A percentile compares a stretch with the other conserved stretches of the same genome.
phyloP scores from a whole-genome alignment of 2,888 invertebrate genomes.

The Atethmia centrago region DNA sequence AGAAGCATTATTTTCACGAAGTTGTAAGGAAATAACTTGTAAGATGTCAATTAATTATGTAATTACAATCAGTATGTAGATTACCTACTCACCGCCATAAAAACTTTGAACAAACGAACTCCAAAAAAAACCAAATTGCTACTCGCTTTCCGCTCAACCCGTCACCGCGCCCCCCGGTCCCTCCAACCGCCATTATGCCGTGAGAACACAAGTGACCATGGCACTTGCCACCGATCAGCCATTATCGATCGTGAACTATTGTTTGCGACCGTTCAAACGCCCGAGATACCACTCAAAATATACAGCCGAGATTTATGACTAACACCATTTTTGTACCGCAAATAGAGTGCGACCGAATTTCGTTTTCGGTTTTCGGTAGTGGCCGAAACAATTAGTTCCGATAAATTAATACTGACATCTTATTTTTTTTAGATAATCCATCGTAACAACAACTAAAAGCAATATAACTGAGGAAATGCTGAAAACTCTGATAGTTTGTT shows the following conservation, averaged over 20 bases:
- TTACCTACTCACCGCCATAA: background rate
- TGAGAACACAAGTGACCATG: constrained; percentile 77
- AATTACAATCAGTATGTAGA: background rate
- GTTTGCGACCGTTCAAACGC: constrained; percentile 60
- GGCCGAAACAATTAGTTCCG: background rate
- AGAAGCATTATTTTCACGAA: too few relatives aligned
- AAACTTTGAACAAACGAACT: background rate
- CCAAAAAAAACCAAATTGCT: background rate
- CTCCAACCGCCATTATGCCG: constrained; percentile 63
- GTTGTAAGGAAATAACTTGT: too few relatives aligned
- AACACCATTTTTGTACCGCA: constrained; percentile 45
- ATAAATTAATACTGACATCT: background rate
- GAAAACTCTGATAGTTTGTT: background rate
- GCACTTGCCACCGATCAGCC: constrained; percentile 73
- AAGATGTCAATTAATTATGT: too few relatives aligned
- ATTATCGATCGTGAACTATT: constrained; percentile 75
- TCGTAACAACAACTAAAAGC: background rate
- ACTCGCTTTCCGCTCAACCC: constrained; percentile 53
- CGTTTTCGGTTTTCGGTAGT: background rate
- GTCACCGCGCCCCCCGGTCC: constrained; percentile 23
- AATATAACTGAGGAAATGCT: background rate
- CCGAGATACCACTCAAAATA: constrained; percentile 48
- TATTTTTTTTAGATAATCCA: background rate
- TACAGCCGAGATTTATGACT: constrained; percentile 49
- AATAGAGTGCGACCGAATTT: background rate